Percentiles rank a stretch among this genome's conserved stretches.
Conservation (phyloP, 2,797 vertebrate species). For the Danio choprae region DNA sequence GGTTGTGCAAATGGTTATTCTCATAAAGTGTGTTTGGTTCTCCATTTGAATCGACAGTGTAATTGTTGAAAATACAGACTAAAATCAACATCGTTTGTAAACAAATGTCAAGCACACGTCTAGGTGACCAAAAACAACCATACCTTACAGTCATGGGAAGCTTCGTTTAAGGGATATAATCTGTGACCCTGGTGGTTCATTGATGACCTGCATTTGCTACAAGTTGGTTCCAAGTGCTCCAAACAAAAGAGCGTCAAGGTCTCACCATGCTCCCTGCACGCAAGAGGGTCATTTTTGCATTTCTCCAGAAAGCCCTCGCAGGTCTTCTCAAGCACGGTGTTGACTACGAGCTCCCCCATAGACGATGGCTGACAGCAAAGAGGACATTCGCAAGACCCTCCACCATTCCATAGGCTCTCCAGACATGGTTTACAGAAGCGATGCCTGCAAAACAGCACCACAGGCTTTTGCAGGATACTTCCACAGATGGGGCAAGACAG, state of each 20-base stretch:
- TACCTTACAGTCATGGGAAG: constrained; percentile 83
- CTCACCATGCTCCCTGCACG: constrained; percentile 78
- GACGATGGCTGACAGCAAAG: constrained; percentile 80
- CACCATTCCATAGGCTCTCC: constrained; percentile 76
- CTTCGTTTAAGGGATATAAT: constrained; percentile 78
- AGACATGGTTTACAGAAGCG: constrained; percentile 86
- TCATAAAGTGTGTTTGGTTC: neutral
- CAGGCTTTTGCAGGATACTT: constrained; percentile 82
- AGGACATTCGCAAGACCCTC: constrained; percentile 76
- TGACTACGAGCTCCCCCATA: constrained; percentile 75
- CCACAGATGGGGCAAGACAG: constrained; percentile 87
- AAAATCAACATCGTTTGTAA: constrained; percentile 3
- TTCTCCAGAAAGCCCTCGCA: constrained; percentile 73
- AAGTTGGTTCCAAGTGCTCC: constrained; percentile 80
- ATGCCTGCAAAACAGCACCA: constrained; percentile 85
- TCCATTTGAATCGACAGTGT: neutral
- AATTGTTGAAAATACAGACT: neutral
- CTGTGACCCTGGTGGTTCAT: constrained; percentile 74
- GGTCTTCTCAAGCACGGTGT: constrained; percentile 70
- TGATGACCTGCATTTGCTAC: constrained; percentile 73
- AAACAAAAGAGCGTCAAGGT: constrained; percentile 78
- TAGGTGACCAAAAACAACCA: constrained; percentile 28
- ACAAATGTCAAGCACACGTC: neutral
- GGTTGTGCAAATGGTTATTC: neutral
- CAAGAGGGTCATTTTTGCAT: constrained; percentile 69